Evolutionary conservation across 2,113 vertebrate genomes (phyloP).

Genomic region (Antidorcas marsupialis): DNA sequence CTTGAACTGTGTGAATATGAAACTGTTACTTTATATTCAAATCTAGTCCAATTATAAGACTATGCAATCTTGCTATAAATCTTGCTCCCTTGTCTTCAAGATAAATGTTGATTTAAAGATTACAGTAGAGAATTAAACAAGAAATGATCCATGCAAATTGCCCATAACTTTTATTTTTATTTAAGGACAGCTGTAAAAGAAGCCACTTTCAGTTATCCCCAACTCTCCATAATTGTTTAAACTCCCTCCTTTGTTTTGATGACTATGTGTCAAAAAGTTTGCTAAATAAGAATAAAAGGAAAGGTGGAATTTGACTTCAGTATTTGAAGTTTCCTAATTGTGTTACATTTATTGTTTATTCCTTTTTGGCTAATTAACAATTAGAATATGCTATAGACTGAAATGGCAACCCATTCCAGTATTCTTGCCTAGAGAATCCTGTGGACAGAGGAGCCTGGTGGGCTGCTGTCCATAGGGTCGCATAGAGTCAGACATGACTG

Average conservation of each 20-base stretch:
- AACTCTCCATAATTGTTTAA: not conserved
- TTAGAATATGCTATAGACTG: not conserved
- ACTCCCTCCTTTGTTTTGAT: not conserved
- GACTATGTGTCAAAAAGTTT: not conserved
- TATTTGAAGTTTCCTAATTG: not conserved
- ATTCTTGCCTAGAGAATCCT: not conserved
- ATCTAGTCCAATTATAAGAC: constrained; percentile 17
- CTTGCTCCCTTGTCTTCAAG: not conserved
- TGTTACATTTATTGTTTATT: not conserved
- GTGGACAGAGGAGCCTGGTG: not conserved
- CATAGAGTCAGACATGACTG: not conserved
- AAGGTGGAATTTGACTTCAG: not conserved
- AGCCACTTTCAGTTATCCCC: not conserved
- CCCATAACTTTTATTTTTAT: not conserved
- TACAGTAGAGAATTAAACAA: constrained; percentile 13
- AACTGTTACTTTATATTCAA: constrained; percentile 36
- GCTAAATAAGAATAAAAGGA: not conserved
- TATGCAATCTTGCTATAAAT: not conserved
- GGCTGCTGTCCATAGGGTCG: not conserved
- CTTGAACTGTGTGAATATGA: not conserved
- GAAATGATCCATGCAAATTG: not conserved
- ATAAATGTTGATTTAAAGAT: constrained; percentile 39
- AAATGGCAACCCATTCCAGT: not conserved
- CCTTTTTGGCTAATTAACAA: not conserved
- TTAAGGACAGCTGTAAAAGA: not conserved